Base-by-base conservation (phyloP, 2,113 vertebrate genomes). In the Mirounga angustirostris region DNA sequence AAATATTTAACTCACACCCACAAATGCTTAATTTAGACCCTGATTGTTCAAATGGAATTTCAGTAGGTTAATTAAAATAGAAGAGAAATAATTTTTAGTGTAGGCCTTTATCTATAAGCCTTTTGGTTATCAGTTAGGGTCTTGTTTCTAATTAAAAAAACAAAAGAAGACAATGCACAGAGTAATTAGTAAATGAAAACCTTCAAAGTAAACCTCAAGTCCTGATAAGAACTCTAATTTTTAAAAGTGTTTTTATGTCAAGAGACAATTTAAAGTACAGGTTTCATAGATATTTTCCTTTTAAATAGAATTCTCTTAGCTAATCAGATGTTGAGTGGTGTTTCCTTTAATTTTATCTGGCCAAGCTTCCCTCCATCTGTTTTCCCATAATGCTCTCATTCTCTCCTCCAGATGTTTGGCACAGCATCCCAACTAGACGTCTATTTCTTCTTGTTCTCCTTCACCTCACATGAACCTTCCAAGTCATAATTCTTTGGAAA, bases 321-420 rank as follows among this genome's bases (percentile, higher is more conserved):
- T 98, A 96, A 97, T 98, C 96, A 93, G 95, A 95, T 78, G 67
- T 94, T 50, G 69, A 80, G 78, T 4, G 16, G 88, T 11, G 18
- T 97, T 96, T 92, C 97, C 96, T 98, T 98, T 98, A 96, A 97
- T 98, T 98, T 96, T 86, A 93, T 98, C 97, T 97, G 97, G 97
- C 97, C 95, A 97, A 91, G 89, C 76, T 95, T 95, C 65, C 28
- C 73, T 91, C 96, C 98, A 98, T 98, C 98, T 98, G 98, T 96
- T 97, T 98, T 98, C 96, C 97, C 97, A 95, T 85, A 94, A 96
- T 98, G 95, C 96, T 93, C 95, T 97, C 93, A 90, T 92, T 92
- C 93, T 97, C 90, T 92, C 92, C 73, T 97, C 97, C 98, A 98
- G 98, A 98, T 98, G 98, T 98, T 98, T 98, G 97, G 98, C 98